Conservation (phyloP, 2,797 vertebrate species). For the Coranthus polyacanthus region DNA sequence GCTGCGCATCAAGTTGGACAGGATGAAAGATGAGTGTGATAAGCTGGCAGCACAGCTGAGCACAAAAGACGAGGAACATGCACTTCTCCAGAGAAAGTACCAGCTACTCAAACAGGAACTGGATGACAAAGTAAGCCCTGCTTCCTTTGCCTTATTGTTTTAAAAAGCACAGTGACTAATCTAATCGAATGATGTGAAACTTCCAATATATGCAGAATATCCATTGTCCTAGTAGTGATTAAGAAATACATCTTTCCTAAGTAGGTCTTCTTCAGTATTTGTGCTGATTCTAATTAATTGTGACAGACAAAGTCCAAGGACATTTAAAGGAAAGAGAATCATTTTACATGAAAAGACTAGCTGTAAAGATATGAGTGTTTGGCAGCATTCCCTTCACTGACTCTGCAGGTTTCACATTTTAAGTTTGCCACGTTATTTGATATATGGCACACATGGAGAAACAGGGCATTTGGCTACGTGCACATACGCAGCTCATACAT, state of each 20-base stretch:
- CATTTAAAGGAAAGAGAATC: slow-evolving; percentile 4
- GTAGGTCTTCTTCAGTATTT: slow-evolving; percentile 7
- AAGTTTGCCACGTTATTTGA: slow-evolving; percentile 8
- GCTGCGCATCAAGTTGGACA: slow-evolving; percentile 89
- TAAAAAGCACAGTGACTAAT: not conserved
- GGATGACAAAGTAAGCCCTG: slow-evolving; percentile 88
- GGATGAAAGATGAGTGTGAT: slow-evolving; percentile 92
- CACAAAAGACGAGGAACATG: slow-evolving; percentile 84
- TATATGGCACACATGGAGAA: not conserved
- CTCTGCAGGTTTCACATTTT: slow-evolving; percentile 12
- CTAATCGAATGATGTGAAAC: not conserved
- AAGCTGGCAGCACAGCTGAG: slow-evolving; percentile 88
- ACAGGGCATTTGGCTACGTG: not conserved
- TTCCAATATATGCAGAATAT: slow-evolving; percentile 10
- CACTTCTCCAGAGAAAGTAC: slow-evolving; percentile 85
- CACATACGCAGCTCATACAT: not conserved
- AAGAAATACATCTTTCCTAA: slow-evolving; percentile 1
- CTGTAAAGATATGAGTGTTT: slow-evolving; percentile 2
- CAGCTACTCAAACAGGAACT: slow-evolving; percentile 89
- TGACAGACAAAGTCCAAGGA: slow-evolving; percentile 17
- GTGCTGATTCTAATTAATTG: slow-evolving; percentile 18
- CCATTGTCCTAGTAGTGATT: slow-evolving; percentile 11
- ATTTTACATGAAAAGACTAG: slow-evolving; percentile 9
- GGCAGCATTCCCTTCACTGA: not conserved
- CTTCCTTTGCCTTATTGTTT: not conserved